These are phyloP conservation scores for Abrostola triplasia DNA, from an alignment of 2,888 invertebrate genomes.

Conservation along the genomic window DNA sequence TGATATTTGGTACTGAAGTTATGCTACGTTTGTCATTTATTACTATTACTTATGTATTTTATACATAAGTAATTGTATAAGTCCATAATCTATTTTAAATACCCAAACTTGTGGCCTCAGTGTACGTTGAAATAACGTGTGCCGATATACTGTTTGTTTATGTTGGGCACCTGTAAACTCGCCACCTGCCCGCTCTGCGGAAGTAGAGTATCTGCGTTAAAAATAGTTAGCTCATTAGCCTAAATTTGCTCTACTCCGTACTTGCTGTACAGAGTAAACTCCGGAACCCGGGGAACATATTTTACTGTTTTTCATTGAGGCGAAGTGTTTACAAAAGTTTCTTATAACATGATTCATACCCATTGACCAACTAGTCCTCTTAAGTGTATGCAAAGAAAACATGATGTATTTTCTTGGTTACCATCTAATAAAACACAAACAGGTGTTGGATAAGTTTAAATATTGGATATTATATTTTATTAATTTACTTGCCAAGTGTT, in stretches of 20 bases:
- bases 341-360: constrained; percentile 22
- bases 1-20: constrained; percentile 28
- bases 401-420: too few relatives aligned
- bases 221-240: constrained; percentile 71
- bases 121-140: constrained; percentile 55
- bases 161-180: constrained; percentile 62
- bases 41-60: constrained; percentile 17
- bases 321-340: constrained; percentile 25
- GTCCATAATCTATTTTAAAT: constrained; percentile 17
- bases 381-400: too few relatives aligned
- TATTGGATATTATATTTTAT: too few relatives aligned
- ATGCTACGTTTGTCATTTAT: constrained; percentile 22
- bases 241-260: constrained; percentile 55
- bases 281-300: constrained; percentile 14
- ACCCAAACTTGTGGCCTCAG: constrained; percentile 23
- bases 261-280: constrained; percentile 14
- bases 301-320: constrained; percentile 31
- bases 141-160: constrained; percentile 64
- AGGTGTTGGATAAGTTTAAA: too few relatives aligned
- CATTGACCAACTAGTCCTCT: not conserved
- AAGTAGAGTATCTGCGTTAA: constrained; percentile 61
- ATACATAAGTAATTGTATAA: too few relatives aligned
- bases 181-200: constrained; percentile 58
- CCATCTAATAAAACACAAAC: too few relatives aligned
- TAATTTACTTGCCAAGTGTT: too few relatives aligned